Evolutionary conservation across 1,140 invertebrate genomes (phyloP).

Genomic region (Phthorimaea operculella): DNA sequence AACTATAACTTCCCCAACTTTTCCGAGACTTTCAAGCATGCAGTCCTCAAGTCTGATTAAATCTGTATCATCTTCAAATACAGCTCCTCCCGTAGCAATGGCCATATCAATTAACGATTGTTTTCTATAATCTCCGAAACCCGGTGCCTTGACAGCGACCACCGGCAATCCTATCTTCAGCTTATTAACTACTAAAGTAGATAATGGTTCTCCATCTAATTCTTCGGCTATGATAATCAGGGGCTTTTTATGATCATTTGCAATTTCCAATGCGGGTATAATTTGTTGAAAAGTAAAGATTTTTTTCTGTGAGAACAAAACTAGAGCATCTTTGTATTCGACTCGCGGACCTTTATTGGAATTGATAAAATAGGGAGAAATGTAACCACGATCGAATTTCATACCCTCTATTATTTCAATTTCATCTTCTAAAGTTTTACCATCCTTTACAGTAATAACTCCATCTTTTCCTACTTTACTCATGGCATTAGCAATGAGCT

Average conservation of each 20-base stretch:
- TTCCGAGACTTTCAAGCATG: conserved; percentile 84
- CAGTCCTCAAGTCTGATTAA: conserved; percentile 96
- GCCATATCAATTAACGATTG: conserved; percentile 96
- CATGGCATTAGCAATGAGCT: conserved; percentile 92
- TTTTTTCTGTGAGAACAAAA: conserved; percentile 92
- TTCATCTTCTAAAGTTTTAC: conserved; percentile 91
- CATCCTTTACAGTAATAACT: conserved; percentile 96
- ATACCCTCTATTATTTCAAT: conserved; percentile 93
- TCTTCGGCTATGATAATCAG: conserved; percentile 84
- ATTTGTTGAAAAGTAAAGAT: conserved; percentile 90
- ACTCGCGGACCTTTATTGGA: conserved; percentile 88
- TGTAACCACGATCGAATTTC: conserved; percentile 97
- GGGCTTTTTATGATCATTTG: conserved; percentile 82
- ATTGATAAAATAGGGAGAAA: conserved; percentile 97
- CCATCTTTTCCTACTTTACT: conserved; percentile 93
- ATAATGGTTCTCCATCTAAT: conserved; percentile 83
- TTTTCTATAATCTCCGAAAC: conserved; percentile 98
- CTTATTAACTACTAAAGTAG: conserved; percentile 79
- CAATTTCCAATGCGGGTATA: conserved; percentile 91
- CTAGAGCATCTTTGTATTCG: conserved; percentile 89
- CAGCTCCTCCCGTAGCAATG: conserved; percentile 93
- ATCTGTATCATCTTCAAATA: conserved; percentile 96
- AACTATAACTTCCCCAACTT: conserved; percentile 92
- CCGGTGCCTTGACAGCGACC: conserved; percentile 97
- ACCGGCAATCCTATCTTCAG: conserved; percentile 96